Percentiles rank a stretch among this genome's conserved stretches.
phyloP scores from a whole-genome alignment of 2,113 vertebrate genomes.

The Patagioenas fasciata region DNA sequence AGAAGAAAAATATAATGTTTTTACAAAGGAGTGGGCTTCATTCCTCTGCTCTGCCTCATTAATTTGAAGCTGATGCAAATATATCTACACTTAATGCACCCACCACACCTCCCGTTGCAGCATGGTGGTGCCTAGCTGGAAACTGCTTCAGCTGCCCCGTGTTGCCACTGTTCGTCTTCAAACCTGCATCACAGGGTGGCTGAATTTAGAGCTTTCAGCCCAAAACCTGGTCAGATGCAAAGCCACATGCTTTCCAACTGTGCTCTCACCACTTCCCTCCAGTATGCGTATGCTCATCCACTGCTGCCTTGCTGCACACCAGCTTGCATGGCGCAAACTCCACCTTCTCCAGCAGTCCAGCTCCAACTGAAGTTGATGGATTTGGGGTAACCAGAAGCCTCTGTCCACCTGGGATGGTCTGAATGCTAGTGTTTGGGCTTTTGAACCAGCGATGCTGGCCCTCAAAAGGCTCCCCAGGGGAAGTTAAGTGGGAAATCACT shows the following conservation, averaged over 20 bases:
- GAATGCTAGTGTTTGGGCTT: neutral
- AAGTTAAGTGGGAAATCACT: neutral
- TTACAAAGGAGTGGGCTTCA: neutral
- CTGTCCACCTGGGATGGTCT: too few species aligned
- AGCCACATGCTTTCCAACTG: neutral
- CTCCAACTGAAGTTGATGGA: neutral
- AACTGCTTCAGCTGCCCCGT: neutral
- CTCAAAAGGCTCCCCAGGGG: neutral
- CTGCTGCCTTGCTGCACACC: neutral
- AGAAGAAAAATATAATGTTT: neutral
- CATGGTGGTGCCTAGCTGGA: neutral
- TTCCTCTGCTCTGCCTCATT: neutral
- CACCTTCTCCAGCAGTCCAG: neutral
- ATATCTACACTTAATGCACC: neutral
- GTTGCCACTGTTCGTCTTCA: neutral
- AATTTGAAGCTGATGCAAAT: neutral
- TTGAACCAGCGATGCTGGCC: fast-evolving
- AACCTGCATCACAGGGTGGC: neutral
- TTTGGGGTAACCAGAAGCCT: neutral
- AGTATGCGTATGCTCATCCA: neutral
- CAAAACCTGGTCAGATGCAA: constrained; percentile 3
- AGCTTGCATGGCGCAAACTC: fast-evolving
- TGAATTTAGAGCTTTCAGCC: constrained; percentile 37
- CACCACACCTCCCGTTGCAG: neutral
- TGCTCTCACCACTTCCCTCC: neutral